Evolutionary conservation across 2,113 vertebrate species (phyloP), one percentile per base, ranked within the genome.

Genomic region (Polyodon spathula): DNA sequence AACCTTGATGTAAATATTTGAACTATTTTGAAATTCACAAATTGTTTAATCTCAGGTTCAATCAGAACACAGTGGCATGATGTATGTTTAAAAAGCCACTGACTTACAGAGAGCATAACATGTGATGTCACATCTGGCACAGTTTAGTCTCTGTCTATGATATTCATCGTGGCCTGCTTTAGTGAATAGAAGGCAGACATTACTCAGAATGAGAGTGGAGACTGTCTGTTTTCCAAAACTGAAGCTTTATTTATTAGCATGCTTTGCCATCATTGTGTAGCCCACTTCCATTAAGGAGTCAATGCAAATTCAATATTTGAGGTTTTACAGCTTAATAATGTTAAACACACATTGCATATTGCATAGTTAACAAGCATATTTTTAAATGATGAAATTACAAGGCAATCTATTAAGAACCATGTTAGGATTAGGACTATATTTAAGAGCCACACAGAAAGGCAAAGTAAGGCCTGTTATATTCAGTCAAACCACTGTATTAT

Each of bases 101-200:
- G 16, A 37, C 63, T 67, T 76, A 56, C 70, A 76, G 73, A 69
- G 65, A 77, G 80, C 82, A 81, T 75, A 59, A 60, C 77, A 54
- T 46, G 72, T 88, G 84, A 87, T 89, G 81, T 88, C 89, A 89
- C 76, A 76, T 77, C 83, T 90, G 87, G 84, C 81, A 77, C 46
- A 38, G 71, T 43, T 56, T 39, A 73, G 72, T 68, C 73, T 84
- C 71, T 80, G 71, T 77, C 78, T 86, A 78, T 87, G 82, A 71
- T 82, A 83, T 74, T 84, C 64, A 80, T 79, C 77, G 76, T 81
- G 81, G 73, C 69, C 74, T 12, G 42, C 70, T 85, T 71, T 76
- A 75, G 61, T 81, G 86, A 87, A 85, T 66, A 82, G 81, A 78
- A 84, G 75, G 73, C 87, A 93, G 90, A 92, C 88, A 81, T 90